Evolutionary conservation across 2,113 vertebrate genomes (phyloP).

Genomic region (Anser cygnoides): DNA sequence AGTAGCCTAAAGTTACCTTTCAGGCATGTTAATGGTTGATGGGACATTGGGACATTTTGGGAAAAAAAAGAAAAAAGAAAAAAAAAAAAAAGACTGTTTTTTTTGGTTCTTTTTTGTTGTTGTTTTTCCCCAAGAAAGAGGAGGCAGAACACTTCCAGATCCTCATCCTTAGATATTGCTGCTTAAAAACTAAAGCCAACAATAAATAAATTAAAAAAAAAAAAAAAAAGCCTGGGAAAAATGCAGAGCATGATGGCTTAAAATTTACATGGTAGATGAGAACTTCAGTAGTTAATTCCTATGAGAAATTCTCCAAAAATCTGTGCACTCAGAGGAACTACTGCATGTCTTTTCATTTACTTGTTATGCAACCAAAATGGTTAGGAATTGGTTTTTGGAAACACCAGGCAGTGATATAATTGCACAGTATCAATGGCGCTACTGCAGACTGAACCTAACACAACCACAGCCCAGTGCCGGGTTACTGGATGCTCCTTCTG

Average conservation of each 20-base stretch:
- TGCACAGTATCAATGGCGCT: background rate
- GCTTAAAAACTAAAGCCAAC: background rate
- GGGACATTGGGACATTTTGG: background rate
- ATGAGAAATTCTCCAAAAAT: background rate
- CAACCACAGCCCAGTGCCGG: background rate
- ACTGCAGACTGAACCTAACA: background rate
- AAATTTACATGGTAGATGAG: background rate
- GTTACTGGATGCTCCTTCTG: background rate
- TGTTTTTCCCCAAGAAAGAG: background rate
- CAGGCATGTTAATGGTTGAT: background rate
- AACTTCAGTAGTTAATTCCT: background rate
- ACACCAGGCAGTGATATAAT: background rate
- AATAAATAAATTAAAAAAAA: too few relatives aligned
- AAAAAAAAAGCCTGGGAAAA: background rate
- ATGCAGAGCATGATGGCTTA: background rate
- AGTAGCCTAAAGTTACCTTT: background rate
- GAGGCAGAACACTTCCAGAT: background rate
- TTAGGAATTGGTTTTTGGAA: background rate
- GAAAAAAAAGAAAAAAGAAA: background rate
- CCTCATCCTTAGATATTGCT: background rate
- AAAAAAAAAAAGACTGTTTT: too few relatives aligned
- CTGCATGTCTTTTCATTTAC: background rate
- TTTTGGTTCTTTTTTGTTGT: too few relatives aligned
- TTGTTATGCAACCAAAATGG: background rate
- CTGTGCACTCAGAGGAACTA: background rate